phyloP scores from a whole-genome alignment of 2,797 vertebrate genomes.

The Corythornis leucogaster region DNA sequence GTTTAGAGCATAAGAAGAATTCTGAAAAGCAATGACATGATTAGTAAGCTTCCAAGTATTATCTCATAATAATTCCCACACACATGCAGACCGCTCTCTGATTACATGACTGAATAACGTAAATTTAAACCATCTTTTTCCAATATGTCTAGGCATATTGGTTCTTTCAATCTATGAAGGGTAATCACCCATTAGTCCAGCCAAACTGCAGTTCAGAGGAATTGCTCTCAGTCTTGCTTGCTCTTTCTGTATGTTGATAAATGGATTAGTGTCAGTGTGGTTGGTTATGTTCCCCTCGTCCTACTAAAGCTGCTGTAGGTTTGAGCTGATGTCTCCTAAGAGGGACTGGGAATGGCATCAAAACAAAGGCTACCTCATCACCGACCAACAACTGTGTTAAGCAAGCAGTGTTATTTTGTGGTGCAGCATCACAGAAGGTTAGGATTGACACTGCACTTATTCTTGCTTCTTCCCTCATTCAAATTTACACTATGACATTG shows the following conservation, averaged over 20 bases:
- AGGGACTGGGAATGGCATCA: neutral
- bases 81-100: neutral
- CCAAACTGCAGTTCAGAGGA: slow-evolving; percentile 7
- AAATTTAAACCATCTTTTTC: slow-evolving; percentile 46
- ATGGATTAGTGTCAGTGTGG: neutral
- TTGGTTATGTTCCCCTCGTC: neutral
- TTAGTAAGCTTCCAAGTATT: slow-evolving; percentile 57
- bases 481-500: neutral
- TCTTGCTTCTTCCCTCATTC: neutral
- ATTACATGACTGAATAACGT: slow-evolving; percentile 21
- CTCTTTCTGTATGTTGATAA: neutral
- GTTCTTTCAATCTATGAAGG: neutral
- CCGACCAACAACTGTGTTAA: neutral
- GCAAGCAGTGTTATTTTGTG: neutral
- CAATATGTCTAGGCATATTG: neutral
- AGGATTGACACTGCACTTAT: neutral
- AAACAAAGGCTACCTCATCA: neutral
- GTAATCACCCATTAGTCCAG: neutral
- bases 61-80: slow-evolving; percentile 26
- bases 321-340: neutral
- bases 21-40: slow-evolving; percentile 31
- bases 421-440: neutral
- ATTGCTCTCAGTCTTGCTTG: neutral
- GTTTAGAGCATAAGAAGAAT: neutral
- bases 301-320: neutral